Base-by-base conservation (phyloP, 2,113 vertebrate species). In the Neogale vison region DNA sequence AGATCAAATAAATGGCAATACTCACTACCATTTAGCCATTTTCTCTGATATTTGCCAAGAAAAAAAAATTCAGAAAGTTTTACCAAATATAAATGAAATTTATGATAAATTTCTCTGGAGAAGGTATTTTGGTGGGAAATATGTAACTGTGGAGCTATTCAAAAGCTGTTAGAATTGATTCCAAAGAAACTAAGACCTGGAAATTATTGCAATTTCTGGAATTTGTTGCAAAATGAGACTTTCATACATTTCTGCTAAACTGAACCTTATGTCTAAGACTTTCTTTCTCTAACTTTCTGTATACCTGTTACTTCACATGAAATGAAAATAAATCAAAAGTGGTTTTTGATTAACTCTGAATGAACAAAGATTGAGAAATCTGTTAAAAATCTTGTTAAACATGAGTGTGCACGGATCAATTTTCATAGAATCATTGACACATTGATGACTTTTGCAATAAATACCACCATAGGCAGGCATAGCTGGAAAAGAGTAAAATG, bases 151-250 rank as follows among this genome's bases (percentile, higher is more conserved):
- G 31, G n/a, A 82, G 67, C 74, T 45, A 80, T 67, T 72, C 90
- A 34, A 80, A 90, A 90, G 57, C 5, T 55, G 87, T 74, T 72
- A 45, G 67, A 94, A 57, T 72, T 29, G 52, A 82, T 57, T 52
- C 42, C 52, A 65, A 85, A 83, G 34, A 95, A 72, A 67, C 45
- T 24, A 71, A 72, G 61, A 71, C n/a, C 34, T 90, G 42, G 76
- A 90, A 86, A 81, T 80, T 83, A 88, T 61, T 93, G 47, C 42
- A 72, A 76, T 52, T 90, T 89, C 45, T 93, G 76, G 42, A 92
- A 92, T 72, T 88, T 89, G 82, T 55, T 88, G 61, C 86, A 61
- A 88, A 96, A 96, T 69, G 47, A 91, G 39, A 83, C 71, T 95
- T 88, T 85, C 65, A 90, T 84, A 76, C 67, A 93, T 69, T 29